Conservation (phyloP, 2,113 vertebrate genomes). For the Spea multiplicata region DNA sequence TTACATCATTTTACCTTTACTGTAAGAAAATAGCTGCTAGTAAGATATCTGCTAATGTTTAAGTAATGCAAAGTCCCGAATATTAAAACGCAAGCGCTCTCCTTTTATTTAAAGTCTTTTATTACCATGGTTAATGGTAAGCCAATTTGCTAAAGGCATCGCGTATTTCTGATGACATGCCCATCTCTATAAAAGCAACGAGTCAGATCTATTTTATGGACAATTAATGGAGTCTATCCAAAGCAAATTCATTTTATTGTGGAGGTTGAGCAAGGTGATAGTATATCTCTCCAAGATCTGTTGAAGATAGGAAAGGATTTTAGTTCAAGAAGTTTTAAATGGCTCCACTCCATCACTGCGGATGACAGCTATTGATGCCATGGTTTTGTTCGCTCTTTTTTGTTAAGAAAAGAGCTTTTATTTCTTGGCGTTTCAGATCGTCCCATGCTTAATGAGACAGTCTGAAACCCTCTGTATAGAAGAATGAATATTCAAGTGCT, state of each 20-base stretch:
- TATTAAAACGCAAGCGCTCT: constrained; percentile 18
- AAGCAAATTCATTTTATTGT: constrained; percentile 47
- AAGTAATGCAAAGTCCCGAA: constrained; percentile 15
- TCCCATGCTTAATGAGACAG: too few species aligned
- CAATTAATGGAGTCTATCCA: constrained; percentile 48
- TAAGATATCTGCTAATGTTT: not conserved
- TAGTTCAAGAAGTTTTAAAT: constrained; percentile 9
- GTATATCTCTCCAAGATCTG: constrained; percentile 33
- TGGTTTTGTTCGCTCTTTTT: constrained; percentile 14
- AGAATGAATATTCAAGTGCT: too few species aligned
- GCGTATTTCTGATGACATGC: constrained; percentile 35
- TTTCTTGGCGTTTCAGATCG: constrained; percentile 10
- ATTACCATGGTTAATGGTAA: constrained; percentile 31
- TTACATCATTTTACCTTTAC: too few species aligned
- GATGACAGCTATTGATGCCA: constrained; percentile 25
- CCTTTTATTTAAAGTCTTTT: constrained; percentile 30
- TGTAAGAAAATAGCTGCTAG: too few species aligned
- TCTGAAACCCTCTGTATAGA: too few species aligned
- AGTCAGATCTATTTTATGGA: constrained; percentile 44
- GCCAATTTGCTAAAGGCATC: constrained; percentile 45
- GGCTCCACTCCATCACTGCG: constrained; percentile 16
- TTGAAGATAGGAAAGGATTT: constrained; percentile 23
- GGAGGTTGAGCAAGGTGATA: constrained; percentile 45
- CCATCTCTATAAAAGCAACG: constrained; percentile 45
- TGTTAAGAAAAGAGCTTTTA: constrained; percentile 32